Conservation (phyloP, 2,888 invertebrate genomes). For the Eristalinus aeneus region DNA sequence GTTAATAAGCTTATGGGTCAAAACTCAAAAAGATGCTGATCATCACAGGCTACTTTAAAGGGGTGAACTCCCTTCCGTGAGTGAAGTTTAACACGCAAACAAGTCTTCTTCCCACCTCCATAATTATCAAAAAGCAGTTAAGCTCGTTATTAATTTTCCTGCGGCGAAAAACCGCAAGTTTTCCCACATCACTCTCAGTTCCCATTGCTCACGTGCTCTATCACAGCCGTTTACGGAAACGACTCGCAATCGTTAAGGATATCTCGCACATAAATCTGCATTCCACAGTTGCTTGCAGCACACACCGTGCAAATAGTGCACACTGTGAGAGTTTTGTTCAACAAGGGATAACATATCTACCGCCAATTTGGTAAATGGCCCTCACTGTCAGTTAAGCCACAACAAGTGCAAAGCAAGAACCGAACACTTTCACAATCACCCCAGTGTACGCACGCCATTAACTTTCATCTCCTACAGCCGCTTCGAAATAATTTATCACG, state of each 20-base stretch:
- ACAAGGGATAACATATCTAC: slow-evolving; percentile 15
- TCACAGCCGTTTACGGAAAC: background rate
- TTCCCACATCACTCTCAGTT: background rate
- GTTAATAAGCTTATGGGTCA: too few species aligned
- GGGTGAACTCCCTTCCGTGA: too few species aligned
- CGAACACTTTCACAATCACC: slow-evolving; percentile 25
- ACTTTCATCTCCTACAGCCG: slow-evolving; percentile 16
- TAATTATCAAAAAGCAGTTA: too few species aligned
- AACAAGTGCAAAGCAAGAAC: slow-evolving; percentile 37
- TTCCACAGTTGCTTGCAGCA: background rate
- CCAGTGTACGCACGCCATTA: slow-evolving; percentile 50
- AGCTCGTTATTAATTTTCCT: too few species aligned
- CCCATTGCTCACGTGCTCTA: background rate
- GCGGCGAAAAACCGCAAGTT: too few species aligned
- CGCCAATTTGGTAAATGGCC: slow-evolving; percentile 57
- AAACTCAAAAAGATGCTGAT: too few species aligned
- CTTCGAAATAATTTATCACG: slow-evolving; percentile 55
- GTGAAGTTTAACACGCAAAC: too few species aligned
- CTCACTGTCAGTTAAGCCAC: slow-evolving; percentile 25
- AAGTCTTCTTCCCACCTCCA: too few species aligned
- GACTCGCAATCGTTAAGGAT: background rate
- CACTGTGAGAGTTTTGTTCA: background rate
- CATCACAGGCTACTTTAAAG: too few species aligned
- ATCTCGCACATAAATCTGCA: background rate
- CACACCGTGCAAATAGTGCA: background rate